phyloP scores from a whole-genome alignment of 2,888 invertebrate genomes.

The Lissonota sp. region DNA sequence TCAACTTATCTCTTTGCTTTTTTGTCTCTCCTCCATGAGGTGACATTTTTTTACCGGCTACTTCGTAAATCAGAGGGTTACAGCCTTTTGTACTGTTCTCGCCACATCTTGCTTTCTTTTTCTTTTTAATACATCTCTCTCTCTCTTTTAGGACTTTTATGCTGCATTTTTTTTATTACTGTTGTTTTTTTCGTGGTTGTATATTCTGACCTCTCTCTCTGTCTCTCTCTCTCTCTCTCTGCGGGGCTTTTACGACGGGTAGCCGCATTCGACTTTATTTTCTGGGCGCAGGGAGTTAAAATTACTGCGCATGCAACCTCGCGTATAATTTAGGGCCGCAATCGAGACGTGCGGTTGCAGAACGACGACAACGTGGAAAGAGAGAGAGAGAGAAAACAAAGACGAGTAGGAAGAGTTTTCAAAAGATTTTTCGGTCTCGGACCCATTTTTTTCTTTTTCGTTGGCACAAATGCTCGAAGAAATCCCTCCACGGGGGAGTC shows the following conservation, averaged over 20 bases:
- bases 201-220: constrained; percentile 20
- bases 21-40: constrained; percentile 56
- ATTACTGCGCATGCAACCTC: constrained; percentile 70
- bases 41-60: constrained; percentile 58
- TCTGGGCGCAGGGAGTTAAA: constrained; percentile 66
- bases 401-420: constrained; percentile 18
- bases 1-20: constrained; percentile 47
- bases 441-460: constrained; percentile 6
- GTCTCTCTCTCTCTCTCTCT: constrained; percentile 14
- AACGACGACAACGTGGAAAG: constrained; percentile 10
- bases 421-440: constrained; percentile 3
- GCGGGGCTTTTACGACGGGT: constrained; percentile 65
- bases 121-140: constrained; percentile 28
- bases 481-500: neutral
- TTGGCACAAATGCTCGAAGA: constrained; percentile 5
- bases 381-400: constrained; percentile 8
- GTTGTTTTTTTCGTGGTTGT: constrained; percentile 30
- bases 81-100: constrained; percentile 54
- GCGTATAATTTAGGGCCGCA: constrained; percentile 71
- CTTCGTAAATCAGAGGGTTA: constrained; percentile 72
- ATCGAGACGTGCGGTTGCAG: constrained; percentile 67
- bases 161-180: constrained; percentile 27
- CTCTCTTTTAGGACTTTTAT: constrained; percentile 20
- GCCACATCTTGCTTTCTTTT: constrained; percentile 7
- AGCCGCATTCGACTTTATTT: constrained; percentile 66